Base-by-base conservation (phyloP, 2,113 vertebrate genomes). In the Ophiodon elongatus region DNA sequence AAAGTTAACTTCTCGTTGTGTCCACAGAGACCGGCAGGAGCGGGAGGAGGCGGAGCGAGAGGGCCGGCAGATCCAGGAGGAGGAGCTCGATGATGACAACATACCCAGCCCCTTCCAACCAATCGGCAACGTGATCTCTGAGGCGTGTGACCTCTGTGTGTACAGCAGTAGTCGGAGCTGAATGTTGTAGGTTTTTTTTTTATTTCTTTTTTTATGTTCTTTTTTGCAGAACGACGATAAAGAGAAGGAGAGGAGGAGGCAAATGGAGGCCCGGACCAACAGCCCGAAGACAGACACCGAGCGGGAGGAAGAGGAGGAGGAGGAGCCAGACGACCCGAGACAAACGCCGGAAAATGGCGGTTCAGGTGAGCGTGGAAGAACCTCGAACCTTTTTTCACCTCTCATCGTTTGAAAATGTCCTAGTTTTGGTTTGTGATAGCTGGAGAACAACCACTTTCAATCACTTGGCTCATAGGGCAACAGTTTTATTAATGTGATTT, bases 41-140 rank as follows among this genome's bases (percentile, higher is more conserved):
- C 92, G 60, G 52, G 96, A 97, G 64, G 96, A 96, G 84, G 94
- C 93, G 0, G 96, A 96, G 45, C 84, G 79, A 4, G 93, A 96
- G 87, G 96, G 95, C 64, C 84, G 87, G 76, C 85, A 43, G 13
- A 25, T 79, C 73, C 83, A 95, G 45, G 95, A 96, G 41, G 94
- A 94, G 27, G 91, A 96, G 15, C 45, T 83, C 0, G 95, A 96
- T 2, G 95, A 95, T 21, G 81, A 93, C 13, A 81, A 82, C 85
- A 85, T 87, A 67, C 86, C 84, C 75, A 97, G 96, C 85, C 98
- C 98, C 33, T 99, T 99, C 88, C 96, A 97, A 89, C 97, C 98
- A 17, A 97, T 99, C 89, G 89, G 92, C 86, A 91, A 93, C 68
- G 93, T 98, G 10, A 93, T 98, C 68, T 89, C 86, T 56, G 95